A percentile compares a stretch with the other conserved stretches of the same genome.
These are phyloP conservation scores for Cirrhinus molitorella DNA, from an alignment of 2,797 vertebrate genomes.

Conservation along the genomic window DNA sequence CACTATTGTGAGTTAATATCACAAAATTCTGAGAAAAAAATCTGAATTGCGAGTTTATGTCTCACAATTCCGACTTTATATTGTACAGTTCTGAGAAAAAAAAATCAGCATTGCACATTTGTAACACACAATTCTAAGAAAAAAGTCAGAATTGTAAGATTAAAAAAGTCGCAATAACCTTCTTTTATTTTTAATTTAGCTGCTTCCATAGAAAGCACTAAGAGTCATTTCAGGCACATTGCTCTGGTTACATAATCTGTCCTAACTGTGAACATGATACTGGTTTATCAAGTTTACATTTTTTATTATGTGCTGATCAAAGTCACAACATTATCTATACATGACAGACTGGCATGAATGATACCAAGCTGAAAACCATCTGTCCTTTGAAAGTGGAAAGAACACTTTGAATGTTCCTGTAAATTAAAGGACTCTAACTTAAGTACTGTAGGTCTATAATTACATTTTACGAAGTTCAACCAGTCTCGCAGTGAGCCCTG, in stretches of 20 bases:
- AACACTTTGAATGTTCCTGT: conserved; percentile 63
- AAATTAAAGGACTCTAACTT: neutral
- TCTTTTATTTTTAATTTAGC: too few relatives aligned
- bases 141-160: too few relatives aligned
- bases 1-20: too few relatives aligned
- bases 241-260: neutral
- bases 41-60: too few relatives aligned
- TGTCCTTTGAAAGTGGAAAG: conserved; percentile 60
- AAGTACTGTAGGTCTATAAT: conserved; percentile 76
- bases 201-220: neutral
- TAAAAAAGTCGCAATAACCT: too few relatives aligned
- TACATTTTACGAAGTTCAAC: conserved; percentile 84
- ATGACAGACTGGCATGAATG: neutral
- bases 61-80: too few relatives aligned
- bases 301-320: conserved; percentile 1
- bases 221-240: neutral
- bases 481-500: conserved; percentile 89
- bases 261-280: neutral
- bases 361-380: neutral
- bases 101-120: too few relatives aligned
- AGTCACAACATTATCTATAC: neutral
- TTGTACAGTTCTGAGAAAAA: too few relatives aligned
- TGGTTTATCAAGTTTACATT: conserved; percentile 34
- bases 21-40: too few relatives aligned
- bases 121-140: too few relatives aligned